Evolutionary conservation across 2,113 vertebrate species (phyloP).

Genomic region (Hypomesus transpacificus): DNA sequence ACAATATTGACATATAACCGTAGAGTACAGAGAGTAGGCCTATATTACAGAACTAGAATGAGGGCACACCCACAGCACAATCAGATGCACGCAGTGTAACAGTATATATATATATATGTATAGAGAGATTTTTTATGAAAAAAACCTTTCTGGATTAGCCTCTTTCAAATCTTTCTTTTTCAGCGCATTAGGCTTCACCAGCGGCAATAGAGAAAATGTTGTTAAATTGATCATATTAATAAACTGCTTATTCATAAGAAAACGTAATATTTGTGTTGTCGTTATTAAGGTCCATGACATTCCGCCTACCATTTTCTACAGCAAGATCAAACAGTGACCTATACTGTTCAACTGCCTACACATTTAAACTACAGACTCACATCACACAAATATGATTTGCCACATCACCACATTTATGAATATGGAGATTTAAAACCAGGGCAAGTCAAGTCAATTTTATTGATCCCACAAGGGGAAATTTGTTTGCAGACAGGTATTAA

Average conservation of each 20-base stretch:
- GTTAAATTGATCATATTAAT: slow-evolving; percentile 50
- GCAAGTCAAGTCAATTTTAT: too few species aligned
- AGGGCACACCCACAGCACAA: slow-evolving; percentile 9
- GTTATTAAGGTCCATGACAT: neutral
- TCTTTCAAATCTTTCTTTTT: slow-evolving; percentile 27
- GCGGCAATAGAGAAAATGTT: slow-evolving; percentile 45
- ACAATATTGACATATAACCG: slow-evolving; percentile 5
- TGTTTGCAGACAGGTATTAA: too few species aligned
- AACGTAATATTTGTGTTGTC: neutral
- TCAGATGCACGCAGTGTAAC: slow-evolving; percentile 17
- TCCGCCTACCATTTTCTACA: too few species aligned
- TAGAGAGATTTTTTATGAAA: slow-evolving; percentile 16
- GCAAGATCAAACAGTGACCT: neutral
- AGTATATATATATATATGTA: slow-evolving; percentile 14
- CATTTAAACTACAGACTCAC: too few species aligned
- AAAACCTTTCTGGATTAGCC: slow-evolving; percentile 18
- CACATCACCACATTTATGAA: too few species aligned
- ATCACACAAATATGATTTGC: too few species aligned
- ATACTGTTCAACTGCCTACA: neutral
- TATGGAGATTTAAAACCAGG: too few species aligned
- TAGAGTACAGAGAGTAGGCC: neutral
- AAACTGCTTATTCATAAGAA: slow-evolving; percentile 45
- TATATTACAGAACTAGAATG: neutral
- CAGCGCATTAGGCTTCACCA: slow-evolving; percentile 26
- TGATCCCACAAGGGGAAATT: too few species aligned